Conservation (phyloP, 2,888 invertebrate genomes). For the Linyphia triangularis region DNA sequence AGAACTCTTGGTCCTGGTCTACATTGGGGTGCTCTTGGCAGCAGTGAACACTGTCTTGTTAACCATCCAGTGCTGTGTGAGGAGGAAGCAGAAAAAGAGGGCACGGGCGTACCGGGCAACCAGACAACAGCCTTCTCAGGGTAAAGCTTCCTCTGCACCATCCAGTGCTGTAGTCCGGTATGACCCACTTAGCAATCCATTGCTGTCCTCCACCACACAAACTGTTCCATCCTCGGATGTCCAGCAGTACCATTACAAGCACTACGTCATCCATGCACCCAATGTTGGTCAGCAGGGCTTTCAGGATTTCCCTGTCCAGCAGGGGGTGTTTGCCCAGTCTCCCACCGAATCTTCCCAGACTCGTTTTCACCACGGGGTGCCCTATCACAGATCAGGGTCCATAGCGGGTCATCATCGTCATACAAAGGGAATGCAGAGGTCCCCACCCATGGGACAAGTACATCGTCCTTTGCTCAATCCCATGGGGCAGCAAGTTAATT, state of each 20-base stretch:
- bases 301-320: conserved; percentile 68
- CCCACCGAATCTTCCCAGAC: conserved; percentile 71
- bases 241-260: conserved; percentile 69
- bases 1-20: conserved; percentile 75
- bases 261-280: conserved; percentile 63
- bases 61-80: conserved; percentile 71
- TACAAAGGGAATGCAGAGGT: conserved; percentile 63
- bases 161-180: conserved; percentile 69
- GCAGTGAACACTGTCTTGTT: conserved; percentile 73
- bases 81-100: conserved; percentile 69
- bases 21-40: conserved; percentile 74
- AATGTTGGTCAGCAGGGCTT: conserved; percentile 51
- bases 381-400: conserved; percentile 67
- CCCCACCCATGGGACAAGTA: conserved; percentile 66
- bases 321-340: conserved; percentile 67
- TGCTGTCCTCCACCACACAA: conserved; percentile 52
- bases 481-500: conserved; percentile 39
- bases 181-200: conserved; percentile 66
- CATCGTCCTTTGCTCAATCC: conserved; percentile 69
- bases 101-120: conserved; percentile 59
- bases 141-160: conserved; percentile 37
- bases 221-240: conserved; percentile 50
- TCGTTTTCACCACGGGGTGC: conserved; percentile 56
- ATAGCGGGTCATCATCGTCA: conserved; percentile 63
- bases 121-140: conserved; percentile 20